Evolutionary conservation across 2,797 vertebrate genomes (phyloP), one percentile per base, ranked within the genome.

Genomic region (Limnodromus scolopaceus): DNA sequence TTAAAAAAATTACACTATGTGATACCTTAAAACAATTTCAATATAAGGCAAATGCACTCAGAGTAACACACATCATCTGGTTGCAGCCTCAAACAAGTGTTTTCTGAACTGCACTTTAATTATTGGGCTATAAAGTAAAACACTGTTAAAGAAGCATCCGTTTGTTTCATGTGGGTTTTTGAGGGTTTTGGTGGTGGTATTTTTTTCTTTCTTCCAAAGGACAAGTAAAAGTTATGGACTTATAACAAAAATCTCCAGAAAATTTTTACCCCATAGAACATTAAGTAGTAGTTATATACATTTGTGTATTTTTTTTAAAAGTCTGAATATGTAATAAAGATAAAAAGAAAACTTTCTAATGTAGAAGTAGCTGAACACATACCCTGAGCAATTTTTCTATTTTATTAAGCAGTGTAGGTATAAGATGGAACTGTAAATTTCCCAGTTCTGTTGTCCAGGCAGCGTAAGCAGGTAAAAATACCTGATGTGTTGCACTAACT

Each of bases 381-480:
- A 99, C 99, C 98, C 98, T 98, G 94, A 99, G 99, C 92, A 99
- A 98, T 92, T 99, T 99, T 97, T 99, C 99, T 85, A 99, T 99
- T 95, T 99, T 99, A 92, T 96, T 98, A 93, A 99, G 98, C 86
- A 99, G 98, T 30, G 99, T 99, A 89, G 99, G 99, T 92, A 99
- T 99, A 82, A 99, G 99, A 94, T 99, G 98, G 84, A 98, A 98
- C 84, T 99, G 99, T 91, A 99, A 96, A 82, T 98, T 99, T 87
- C 99, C 99, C 92, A 99, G 97, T 96, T 99, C 99, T 87, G 99
- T 99, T 70, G 99, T 99, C 99, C 99, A 99, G 80, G 99, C 99
- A 96, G 99, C 99, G 5, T 99, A 99, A 64, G 99, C 99, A 77
- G 99, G 99, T 95, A 99, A 98, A 97, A 99, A 99, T 36, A 99